Evolutionary conservation across 2,888 invertebrate genomes (phyloP).

Genomic region (Caprella mutica): DNA sequence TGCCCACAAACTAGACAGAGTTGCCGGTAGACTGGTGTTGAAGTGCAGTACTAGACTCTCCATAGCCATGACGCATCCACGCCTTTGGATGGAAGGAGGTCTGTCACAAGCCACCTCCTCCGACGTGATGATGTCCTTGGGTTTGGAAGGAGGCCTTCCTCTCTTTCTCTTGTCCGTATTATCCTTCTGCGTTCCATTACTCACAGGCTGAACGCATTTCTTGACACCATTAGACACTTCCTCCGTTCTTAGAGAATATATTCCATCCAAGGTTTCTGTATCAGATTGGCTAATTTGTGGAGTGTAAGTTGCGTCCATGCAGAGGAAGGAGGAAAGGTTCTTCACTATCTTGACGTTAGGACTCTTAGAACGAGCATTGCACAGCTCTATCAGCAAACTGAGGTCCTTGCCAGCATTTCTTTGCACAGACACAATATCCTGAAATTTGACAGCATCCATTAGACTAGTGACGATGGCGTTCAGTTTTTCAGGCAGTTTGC

Average conservation of each 20-base stretch:
- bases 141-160: neutral
- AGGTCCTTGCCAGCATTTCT: constrained; percentile 61
- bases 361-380: constrained; percentile 58
- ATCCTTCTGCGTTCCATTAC: neutral
- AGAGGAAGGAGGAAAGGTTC: constrained; percentile 65
- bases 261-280: too few relatives aligned
- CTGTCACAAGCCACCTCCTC: too few relatives aligned
- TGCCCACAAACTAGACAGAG: constrained; percentile 75
- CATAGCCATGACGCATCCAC: constrained; percentile 71
- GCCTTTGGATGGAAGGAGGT: constrained; percentile 67
- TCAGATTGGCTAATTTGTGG: too few relatives aligned
- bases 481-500: constrained; percentile 67
- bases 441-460: constrained; percentile 87
- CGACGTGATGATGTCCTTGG: too few relatives aligned
- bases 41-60: constrained; percentile 60
- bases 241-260: too few relatives aligned
- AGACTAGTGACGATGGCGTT: constrained; percentile 90
- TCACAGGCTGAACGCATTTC: neutral
- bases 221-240: too few relatives aligned
- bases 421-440: constrained; percentile 53
- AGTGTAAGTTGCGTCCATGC: constrained; percentile 72
- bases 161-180: neutral
- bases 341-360: constrained; percentile 76
- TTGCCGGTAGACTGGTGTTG: constrained; percentile 51
- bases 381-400: constrained; percentile 62